Conservation (phyloP, 2,797 vertebrate species). For the Takifugu ocellatus region DNA sequence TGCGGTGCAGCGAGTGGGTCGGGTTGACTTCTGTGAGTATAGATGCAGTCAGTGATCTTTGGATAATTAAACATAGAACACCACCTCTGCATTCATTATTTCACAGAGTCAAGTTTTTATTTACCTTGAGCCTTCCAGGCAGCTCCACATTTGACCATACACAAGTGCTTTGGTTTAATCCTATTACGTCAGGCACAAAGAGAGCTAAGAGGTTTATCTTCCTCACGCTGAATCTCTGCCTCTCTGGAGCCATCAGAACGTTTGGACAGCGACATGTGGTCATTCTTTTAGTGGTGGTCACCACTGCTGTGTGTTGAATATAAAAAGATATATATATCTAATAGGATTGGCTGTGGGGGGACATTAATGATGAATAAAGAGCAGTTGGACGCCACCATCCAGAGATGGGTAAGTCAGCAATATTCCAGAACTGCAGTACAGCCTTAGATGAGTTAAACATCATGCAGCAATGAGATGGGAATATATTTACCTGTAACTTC, state of each 20-base stretch:
- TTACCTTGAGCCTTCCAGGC: slow-evolving; percentile 50
- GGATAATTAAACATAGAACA: background rate
- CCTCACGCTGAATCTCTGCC: slow-evolving; percentile 37
- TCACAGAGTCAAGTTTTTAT: slow-evolving; percentile 1
- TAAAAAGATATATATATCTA: slow-evolving; percentile 25
- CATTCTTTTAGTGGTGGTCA: slow-evolving; percentile 20
- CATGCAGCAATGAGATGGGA: too few species aligned
- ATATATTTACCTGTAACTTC: too few species aligned
- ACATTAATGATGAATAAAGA: slow-evolving; percentile 76
- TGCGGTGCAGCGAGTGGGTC: background rate
- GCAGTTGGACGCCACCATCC: slow-evolving; percentile 81
- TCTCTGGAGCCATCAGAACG: slow-evolving; percentile 12
- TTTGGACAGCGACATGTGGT: slow-evolving; percentile 13
- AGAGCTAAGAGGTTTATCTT: slow-evolving; percentile 76
- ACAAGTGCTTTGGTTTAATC: slow-evolving; percentile 70
- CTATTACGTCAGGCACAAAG: slow-evolving; percentile 74
- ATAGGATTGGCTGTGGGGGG: slow-evolving; percentile 41
- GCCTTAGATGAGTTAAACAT: slow-evolving; percentile 3
- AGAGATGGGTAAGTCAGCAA: slow-evolving; percentile 86
- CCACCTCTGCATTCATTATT: slow-evolving; percentile 1
- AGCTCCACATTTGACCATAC: slow-evolving; percentile 36
- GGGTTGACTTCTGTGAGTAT: background rate
- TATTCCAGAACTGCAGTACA: slow-evolving; percentile 3
- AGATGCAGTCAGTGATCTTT: background rate
- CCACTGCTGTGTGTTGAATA: slow-evolving; percentile 19